Evolutionary conservation across 2,888 invertebrate genomes (phyloP).

Genomic region (Pammene aurita): DNA sequence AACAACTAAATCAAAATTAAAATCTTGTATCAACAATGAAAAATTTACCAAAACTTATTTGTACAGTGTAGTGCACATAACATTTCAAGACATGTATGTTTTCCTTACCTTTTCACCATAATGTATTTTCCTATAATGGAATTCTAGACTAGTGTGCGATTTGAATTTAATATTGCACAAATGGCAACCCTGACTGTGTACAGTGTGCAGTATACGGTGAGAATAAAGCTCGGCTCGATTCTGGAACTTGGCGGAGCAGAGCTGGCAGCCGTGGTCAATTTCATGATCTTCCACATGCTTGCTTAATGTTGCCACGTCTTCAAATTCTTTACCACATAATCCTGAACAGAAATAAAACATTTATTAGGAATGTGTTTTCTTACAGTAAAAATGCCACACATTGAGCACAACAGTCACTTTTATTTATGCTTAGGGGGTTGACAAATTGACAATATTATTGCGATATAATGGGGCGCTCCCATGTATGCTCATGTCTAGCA

Average conservation of each 20-base stretch:
- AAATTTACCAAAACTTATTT: too few relatives aligned
- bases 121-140: constrained; percentile 60
- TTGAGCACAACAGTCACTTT: too few relatives aligned
- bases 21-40: too few relatives aligned
- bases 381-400: background rate
- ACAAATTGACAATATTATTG: too few relatives aligned
- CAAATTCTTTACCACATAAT: constrained; percentile 18
- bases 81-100: too few relatives aligned
- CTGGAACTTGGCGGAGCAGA: constrained; percentile 51
- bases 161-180: constrained; percentile 54
- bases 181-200: constrained; percentile 55
- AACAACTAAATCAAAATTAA: too few relatives aligned
- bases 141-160: constrained; percentile 52
- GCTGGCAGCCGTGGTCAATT: constrained; percentile 49
- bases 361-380: background rate
- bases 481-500: too few relatives aligned
- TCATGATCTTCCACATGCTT: constrained; percentile 61
- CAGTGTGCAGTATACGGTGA: constrained; percentile 61
- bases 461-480: too few relatives aligned
- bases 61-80: too few relatives aligned
- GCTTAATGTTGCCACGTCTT: constrained; percentile 44
- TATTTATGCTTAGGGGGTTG: too few relatives aligned
- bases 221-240: constrained; percentile 57
- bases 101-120: constrained; percentile 57
- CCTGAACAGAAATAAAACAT: constrained; percentile 8